phyloP scores from a whole-genome alignment of 2,888 invertebrate species.

The Tetranychus piercei region DNA sequence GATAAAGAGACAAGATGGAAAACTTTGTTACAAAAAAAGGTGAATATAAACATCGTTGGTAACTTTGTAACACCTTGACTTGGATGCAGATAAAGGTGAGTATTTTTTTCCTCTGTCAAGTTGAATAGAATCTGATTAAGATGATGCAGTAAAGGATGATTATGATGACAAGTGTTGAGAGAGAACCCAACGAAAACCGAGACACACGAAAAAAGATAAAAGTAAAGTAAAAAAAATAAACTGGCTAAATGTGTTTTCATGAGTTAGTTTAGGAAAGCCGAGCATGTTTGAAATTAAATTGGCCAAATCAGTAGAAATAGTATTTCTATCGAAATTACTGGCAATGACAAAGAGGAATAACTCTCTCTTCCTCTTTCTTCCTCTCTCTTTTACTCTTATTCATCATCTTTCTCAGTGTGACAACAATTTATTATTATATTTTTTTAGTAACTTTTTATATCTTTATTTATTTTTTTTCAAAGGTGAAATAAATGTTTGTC shows the following conservation, averaged over 20 bases:
- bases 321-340: background rate
- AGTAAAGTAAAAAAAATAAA: background rate
- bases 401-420: no score
- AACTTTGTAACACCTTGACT: background rate
- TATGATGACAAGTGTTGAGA: background rate
- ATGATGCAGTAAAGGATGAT: background rate
- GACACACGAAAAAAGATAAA: background rate
- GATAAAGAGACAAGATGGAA: background rate
- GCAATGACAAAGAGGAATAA: background rate
- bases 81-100: background rate
- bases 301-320: background rate
- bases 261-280: background rate
- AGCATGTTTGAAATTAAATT: background rate
- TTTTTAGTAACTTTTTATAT: no score
- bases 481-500: background rate
- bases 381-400: no score
- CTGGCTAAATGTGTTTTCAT: background rate
- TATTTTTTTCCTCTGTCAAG: background rate
- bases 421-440: no score
- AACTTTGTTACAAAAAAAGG: background rate
- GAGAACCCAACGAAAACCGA: background rate
- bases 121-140: background rate
- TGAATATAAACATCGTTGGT: background rate
- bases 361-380: no score
- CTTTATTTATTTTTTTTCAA: background rate